phyloP scores from a whole-genome alignment of 2,797 vertebrate species.

The Ambastaia sidthimunki region DNA sequence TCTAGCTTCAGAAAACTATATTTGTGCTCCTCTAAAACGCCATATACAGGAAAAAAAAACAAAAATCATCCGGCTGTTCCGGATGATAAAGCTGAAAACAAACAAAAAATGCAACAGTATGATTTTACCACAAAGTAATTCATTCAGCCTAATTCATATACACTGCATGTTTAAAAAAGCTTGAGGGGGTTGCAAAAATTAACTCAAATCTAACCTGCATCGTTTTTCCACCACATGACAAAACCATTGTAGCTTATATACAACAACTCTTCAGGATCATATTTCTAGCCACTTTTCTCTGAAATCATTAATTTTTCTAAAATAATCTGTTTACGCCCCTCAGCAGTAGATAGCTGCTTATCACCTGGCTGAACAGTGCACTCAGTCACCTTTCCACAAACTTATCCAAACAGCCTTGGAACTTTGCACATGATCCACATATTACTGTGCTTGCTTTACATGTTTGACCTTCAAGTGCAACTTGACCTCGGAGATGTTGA shows the following conservation, averaged over 20 bases:
- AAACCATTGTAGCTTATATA: background rate
- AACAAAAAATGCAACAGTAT: background rate
- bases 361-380: background rate
- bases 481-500: background rate
- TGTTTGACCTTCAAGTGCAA: background rate
- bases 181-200: background rate
- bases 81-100: background rate
- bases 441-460: background rate
- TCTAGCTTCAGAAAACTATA: background rate
- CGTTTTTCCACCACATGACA: background rate
- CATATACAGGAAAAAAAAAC: too few species aligned
- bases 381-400: background rate
- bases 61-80: background rate
- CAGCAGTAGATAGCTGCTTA: background rate
- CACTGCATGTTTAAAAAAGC: background rate
- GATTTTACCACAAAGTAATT: constrained; percentile 1
- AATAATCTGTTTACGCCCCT: background rate
- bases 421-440: constrained; percentile 19
- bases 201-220: background rate
- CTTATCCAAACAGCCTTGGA: background rate
- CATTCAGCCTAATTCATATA: background rate
- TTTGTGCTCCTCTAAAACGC: constrained; percentile 7
- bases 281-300: background rate
- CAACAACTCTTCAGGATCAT: background rate
- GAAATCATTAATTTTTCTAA: background rate